Percentiles rank a stretch among this genome's conserved stretches.
phyloP scores from a whole-genome alignment of 2,113 vertebrate genomes.

The Alethe castanea region DNA sequence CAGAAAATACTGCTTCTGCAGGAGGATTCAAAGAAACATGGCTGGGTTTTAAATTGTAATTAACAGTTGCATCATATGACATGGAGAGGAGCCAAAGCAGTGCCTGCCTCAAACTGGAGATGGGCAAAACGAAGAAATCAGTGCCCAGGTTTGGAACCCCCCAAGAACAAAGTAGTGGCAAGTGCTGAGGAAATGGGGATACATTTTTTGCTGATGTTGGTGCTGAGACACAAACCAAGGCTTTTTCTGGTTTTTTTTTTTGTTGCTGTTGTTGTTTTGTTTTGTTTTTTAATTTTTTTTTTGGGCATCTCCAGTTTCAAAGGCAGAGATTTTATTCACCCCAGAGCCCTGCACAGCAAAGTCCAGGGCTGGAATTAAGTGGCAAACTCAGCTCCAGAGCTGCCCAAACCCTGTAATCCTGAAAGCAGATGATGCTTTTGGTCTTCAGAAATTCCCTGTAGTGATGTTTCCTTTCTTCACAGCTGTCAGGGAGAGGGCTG shows the following conservation, averaged over 20 bases:
- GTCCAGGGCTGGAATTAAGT: not conserved
- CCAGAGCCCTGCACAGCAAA: no score
- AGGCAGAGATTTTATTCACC: not conserved
- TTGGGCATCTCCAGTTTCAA: not conserved
- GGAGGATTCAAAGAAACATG: not conserved
- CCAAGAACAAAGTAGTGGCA: not conserved
- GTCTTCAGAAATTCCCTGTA: not conserved
- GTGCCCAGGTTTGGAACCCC: not conserved
- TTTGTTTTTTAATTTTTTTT: not conserved
- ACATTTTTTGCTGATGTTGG: not conserved
- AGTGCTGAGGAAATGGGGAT: not conserved
- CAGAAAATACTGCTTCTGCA: not conserved
- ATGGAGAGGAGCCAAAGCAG: not conserved
- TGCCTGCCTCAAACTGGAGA: accelerated
- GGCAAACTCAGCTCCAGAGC: not conserved
- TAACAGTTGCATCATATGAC: not conserved
- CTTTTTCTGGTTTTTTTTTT: not conserved
- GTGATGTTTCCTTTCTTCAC: not conserved
- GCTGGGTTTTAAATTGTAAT: not conserved
- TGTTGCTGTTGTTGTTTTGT: no score
- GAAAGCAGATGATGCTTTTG: not conserved
- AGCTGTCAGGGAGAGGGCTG: not conserved
- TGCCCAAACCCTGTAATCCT: not conserved
- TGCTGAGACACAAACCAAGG: not conserved
- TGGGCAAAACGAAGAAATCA: not conserved